A percentile compares a stretch with the other conserved stretches of the same genome.
These are phyloP conservation scores for Peromyscus leucopus DNA, from an alignment of 2,113 vertebrate genomes.

Conservation along the genomic window DNA sequence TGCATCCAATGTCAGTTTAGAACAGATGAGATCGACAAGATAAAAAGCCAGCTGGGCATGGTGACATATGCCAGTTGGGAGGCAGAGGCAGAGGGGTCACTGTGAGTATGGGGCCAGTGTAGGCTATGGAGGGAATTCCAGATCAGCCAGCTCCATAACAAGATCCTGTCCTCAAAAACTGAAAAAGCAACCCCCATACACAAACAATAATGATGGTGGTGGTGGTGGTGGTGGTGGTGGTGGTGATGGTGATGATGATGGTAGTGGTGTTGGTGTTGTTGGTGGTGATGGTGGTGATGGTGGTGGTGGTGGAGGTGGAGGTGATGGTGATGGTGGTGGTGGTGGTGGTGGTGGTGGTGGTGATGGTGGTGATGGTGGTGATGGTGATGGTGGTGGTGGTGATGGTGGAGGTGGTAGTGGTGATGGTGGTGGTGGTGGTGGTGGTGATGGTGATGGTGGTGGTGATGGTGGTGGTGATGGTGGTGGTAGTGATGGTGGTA, in stretches of 20 bases:
- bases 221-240: too few species aligned
- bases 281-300: not conserved
- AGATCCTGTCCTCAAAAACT: not conserved
- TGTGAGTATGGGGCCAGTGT: not conserved
- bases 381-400: accelerated
- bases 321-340: not conserved
- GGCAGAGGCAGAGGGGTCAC: not conserved
- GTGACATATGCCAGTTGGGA: not conserved
- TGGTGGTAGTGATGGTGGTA: not conserved
- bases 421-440: not conserved
- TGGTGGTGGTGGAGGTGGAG: not conserved
- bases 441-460: not conserved
- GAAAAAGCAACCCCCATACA: not conserved
- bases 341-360: not conserved
- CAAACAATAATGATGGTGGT: not conserved
- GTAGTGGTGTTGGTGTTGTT: accelerated
- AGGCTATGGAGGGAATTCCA: not conserved
- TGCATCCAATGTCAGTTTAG: not conserved
- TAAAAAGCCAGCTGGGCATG: not conserved
- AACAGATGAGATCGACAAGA: not conserved
- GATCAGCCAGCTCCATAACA: not conserved
- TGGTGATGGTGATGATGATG: not conserved
- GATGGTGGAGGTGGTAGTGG: not conserved
- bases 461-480: not conserved
- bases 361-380: not conserved